A percentile compares a stretch with the other conserved stretches of the same genome.
These are phyloP conservation scores for Poecilia velifera DNA, from an alignment of 2,797 vertebrate species.

Conservation along the genomic window DNA sequence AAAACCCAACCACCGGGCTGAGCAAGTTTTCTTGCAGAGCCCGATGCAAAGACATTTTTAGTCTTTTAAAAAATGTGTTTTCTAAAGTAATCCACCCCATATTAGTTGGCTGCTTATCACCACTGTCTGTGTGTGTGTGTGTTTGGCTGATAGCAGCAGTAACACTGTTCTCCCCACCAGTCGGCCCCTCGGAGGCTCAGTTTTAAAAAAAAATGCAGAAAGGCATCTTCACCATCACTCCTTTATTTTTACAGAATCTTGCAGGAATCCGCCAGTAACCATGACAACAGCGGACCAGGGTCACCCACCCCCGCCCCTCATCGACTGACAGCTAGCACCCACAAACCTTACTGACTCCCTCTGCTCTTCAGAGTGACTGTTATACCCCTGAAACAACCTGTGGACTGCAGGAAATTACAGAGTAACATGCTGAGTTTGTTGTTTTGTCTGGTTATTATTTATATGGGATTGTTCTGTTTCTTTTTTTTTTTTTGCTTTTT, in stretches of 20 bases:
- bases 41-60: no score
- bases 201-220: neutral
- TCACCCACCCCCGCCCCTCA: neutral
- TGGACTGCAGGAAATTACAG: slow-evolving; percentile 10
- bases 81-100: neutral
- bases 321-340: slow-evolving; percentile 64
- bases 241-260: slow-evolving; percentile 1
- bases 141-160: neutral
- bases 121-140: neutral
- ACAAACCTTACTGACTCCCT: slow-evolving; percentile 74
- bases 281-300: slow-evolving; percentile 48
- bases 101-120: neutral
- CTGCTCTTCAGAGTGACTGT: slow-evolving; percentile 40
- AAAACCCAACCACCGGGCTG: no score
- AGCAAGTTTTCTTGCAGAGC: no score
- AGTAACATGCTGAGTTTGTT: slow-evolving; percentile 36
- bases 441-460: slow-evolving; percentile 72
- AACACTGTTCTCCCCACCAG: neutral
- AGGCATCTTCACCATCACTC: neutral
- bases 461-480: slow-evolving; percentile 40
- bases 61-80: neutral
- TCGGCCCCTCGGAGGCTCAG: neutral
- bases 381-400: neutral
- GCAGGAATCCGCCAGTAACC: slow-evolving; percentile 37
- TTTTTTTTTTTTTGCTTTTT: no score